These are phyloP conservation scores for Dermolepida albohirtum DNA, from an alignment of 2,888 invertebrate species.

Conservation along the genomic window DNA sequence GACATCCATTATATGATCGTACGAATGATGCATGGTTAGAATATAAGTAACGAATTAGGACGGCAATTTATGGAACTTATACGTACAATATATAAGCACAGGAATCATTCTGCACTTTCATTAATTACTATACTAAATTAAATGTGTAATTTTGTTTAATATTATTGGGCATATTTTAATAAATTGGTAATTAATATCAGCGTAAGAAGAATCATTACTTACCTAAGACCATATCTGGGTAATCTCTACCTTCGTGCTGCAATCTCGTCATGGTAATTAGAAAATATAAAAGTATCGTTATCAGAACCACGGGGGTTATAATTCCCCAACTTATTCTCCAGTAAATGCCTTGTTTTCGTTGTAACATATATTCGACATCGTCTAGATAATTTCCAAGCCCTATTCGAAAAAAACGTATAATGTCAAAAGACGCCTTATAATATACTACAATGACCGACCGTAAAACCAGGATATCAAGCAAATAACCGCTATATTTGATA, in stretches of 20 bases:
- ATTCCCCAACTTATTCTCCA: constrained; percentile 85
- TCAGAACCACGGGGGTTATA: constrained; percentile 77
- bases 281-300: constrained; percentile 78
- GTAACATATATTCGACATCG: constrained; percentile 85
- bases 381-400: constrained; percentile 73
- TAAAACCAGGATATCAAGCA: constrained; percentile 66
- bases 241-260: constrained; percentile 70
- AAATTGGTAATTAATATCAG: not conserved
- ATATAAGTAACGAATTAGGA: too few relatives aligned
- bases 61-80: too few relatives aligned
- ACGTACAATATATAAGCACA: too few relatives aligned
- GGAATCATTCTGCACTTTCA: too few relatives aligned
- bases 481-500: constrained; percentile 65
- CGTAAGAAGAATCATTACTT: not conserved
- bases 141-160: too few relatives aligned
- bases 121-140: too few relatives aligned
- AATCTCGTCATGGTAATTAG: constrained; percentile 71
- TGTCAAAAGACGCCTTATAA: not conserved
- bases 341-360: constrained; percentile 74
- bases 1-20: too few relatives aligned
- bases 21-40: too few relatives aligned
- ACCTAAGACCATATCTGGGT: constrained; percentile 64
- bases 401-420: constrained; percentile 50
- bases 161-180: too few relatives aligned
- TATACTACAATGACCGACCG: constrained; percentile 49